Percentiles rank a stretch among this genome's conserved stretches.
Evolutionary conservation across 2,113 vertebrate genomes (phyloP).

Genomic region (Sylvietta virens): DNA sequence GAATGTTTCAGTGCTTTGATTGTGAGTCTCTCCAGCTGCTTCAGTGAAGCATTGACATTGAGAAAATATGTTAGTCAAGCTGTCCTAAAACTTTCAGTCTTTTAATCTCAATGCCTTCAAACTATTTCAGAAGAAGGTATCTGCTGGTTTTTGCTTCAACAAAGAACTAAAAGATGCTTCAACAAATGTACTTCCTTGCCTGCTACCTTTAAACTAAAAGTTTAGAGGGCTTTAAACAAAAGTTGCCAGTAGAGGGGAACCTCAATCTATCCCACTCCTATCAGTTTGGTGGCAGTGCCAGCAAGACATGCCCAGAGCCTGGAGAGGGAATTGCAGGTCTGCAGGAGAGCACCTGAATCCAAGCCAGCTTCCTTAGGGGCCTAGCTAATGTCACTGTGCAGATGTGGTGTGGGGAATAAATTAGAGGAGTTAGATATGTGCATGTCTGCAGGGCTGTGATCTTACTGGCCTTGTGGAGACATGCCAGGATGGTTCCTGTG

Average conservation of each 20-base stretch:
- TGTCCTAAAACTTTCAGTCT: background rate
- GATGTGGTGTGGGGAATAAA: background rate
- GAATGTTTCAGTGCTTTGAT: conserved; percentile 6
- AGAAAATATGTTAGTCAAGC: background rate
- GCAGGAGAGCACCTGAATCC: background rate
- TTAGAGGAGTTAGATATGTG: background rate
- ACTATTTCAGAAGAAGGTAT: background rate
- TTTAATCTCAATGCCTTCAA: background rate
- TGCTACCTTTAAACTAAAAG: background rate
- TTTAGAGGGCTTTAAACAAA: background rate
- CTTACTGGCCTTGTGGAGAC: background rate
- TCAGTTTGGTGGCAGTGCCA: background rate
- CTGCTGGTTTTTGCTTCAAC: background rate
- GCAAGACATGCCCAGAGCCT: background rate
- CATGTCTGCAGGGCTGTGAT: background rate
- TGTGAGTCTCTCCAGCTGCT: background rate
- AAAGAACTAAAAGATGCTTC: background rate
- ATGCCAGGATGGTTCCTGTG: background rate
- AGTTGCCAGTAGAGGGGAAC: background rate
- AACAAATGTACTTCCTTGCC: background rate
- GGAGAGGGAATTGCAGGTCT: background rate
- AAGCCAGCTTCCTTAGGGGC: background rate
- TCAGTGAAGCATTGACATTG: background rate
- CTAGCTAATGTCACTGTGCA: background rate
- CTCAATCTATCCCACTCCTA: background rate